Percentiles rank a stretch among this genome's conserved stretches.
Conservation (phyloP, 2,797 vertebrate genomes). For the Lagodon rhomboides region DNA sequence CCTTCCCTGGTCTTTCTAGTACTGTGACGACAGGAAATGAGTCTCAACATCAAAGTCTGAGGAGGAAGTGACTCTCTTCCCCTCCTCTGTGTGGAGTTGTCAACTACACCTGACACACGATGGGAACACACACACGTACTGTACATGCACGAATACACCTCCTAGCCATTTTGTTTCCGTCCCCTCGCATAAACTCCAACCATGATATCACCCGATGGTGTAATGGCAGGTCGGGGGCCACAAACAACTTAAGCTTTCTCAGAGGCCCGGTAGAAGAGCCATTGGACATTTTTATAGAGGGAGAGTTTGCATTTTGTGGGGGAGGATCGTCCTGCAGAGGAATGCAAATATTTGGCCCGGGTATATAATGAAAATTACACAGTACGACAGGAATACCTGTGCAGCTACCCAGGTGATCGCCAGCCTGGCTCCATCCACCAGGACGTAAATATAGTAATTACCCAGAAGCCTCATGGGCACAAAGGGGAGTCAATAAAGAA, state of each 20-base stretch:
- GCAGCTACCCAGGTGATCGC: slow-evolving; percentile 80
- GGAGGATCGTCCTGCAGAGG: slow-evolving; percentile 61
- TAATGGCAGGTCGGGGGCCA: slow-evolving; percentile 51
- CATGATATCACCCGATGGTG: slow-evolving; percentile 52
- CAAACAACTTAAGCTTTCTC: slow-evolving; percentile 42
- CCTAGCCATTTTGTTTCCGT: slow-evolving; percentile 26
- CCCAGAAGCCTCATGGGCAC: slow-evolving; percentile 59
- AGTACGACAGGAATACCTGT: slow-evolving; percentile 77
- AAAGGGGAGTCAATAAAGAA: slow-evolving; percentile 44
- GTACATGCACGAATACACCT: slow-evolving; percentile 14
- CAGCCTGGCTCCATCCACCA: slow-evolving; percentile 71
- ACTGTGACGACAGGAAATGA: slow-evolving; percentile 78
- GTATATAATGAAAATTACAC: slow-evolving; percentile 81
- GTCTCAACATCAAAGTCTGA: slow-evolving; percentile 76
- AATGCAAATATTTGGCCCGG: slow-evolving; percentile 83
- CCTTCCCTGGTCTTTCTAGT: slow-evolving; percentile 62
- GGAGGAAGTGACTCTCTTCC: slow-evolving; percentile 76
- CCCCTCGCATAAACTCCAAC: slow-evolving; percentile 26
- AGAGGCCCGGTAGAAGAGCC: slow-evolving; percentile 34
- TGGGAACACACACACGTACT: slow-evolving; percentile 30
- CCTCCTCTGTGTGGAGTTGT: slow-evolving; percentile 43
- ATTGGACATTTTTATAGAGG: slow-evolving; percentile 49
- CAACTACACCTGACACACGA: slow-evolving; percentile 69
- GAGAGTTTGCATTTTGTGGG: slow-evolving; percentile 49
- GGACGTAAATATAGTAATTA: slow-evolving; percentile 81